Percentiles rank a stretch among this genome's conserved stretches.
phyloP scores from a whole-genome alignment of 2,797 vertebrate species.

The Chrosomus eos region DNA sequence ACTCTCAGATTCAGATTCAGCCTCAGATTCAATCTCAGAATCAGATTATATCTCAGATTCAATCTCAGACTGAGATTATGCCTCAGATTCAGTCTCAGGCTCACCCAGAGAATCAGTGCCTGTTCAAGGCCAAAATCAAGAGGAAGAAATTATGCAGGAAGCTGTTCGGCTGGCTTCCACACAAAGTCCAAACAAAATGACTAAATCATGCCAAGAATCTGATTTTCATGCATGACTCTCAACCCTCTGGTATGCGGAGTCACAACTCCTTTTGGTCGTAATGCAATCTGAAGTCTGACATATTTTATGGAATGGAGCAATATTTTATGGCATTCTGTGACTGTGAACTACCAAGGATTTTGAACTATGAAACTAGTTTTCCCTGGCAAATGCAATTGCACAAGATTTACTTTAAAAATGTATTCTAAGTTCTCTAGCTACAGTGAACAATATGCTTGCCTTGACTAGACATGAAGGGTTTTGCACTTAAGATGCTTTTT shows the following conservation, averaged over 20 bases:
- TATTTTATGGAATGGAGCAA: constrained; percentile 32
- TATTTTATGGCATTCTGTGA: constrained; percentile 33
- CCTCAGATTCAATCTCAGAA: background rate
- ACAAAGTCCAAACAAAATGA: constrained; percentile 71
- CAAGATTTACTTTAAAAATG: constrained; percentile 10
- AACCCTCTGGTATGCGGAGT: constrained; percentile 25
- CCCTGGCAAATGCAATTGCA: constrained; percentile 30
- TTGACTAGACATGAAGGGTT: constrained; percentile 26
- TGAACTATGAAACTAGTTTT: constrained; percentile 26
- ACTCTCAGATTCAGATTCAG: background rate
- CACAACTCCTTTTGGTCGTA: background rate
- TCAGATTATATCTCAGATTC: constrained; percentile 1
- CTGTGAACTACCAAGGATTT: constrained; percentile 22
- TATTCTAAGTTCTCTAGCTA: constrained; percentile 7
- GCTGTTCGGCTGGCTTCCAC: constrained; percentile 77
- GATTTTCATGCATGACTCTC: constrained; percentile 24
- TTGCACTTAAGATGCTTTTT: constrained; percentile 33
- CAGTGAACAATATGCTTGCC: constrained; percentile 33
- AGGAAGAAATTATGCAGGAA: constrained; percentile 79
- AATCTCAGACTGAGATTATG: background rate
- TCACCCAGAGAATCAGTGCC: background rate
- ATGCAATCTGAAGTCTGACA: constrained; percentile 11
- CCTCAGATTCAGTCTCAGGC: background rate
- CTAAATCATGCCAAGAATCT: constrained; percentile 25
- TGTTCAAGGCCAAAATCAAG: constrained; percentile 71